Conservation (phyloP, 2,113 vertebrate genomes). For the Sphyrna mokarran region DNA sequence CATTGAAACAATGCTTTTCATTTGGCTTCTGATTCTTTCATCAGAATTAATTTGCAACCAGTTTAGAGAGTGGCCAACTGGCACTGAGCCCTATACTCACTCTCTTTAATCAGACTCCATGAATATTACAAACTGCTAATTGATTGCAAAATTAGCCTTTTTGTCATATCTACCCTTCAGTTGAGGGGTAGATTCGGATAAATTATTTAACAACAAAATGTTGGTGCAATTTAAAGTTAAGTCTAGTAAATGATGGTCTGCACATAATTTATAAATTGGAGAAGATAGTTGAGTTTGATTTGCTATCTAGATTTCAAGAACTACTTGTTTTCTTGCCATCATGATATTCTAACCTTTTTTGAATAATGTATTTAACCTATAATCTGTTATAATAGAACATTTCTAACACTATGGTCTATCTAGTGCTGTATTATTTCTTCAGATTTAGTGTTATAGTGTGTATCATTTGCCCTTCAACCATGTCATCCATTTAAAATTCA, state of each 20-base stretch:
- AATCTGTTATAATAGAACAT: not conserved
- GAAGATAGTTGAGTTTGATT: not conserved
- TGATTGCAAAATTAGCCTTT: not conserved
- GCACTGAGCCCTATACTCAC: not conserved
- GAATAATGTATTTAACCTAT: not conserved
- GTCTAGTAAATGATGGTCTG: not conserved
- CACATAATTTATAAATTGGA: not conserved
- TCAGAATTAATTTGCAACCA: not conserved
- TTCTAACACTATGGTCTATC: not conserved
- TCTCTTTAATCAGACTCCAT: slow-evolving; percentile 20
- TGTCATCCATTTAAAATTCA: not conserved
- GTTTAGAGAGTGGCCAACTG: not conserved
- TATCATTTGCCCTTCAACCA: not conserved
- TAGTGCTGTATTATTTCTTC: not conserved
- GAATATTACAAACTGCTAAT: not conserved
- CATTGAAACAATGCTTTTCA: not conserved
- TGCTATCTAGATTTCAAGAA: not conserved
- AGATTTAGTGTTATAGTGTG: not conserved
- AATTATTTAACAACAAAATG: not conserved
- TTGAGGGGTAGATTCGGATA: not conserved
- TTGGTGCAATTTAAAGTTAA: not conserved
- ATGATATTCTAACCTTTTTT: not conserved
- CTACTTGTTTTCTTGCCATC: not conserved
- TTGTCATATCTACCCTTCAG: not conserved
- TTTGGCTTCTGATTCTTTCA: slow-evolving; percentile 28